phyloP scores from a whole-genome alignment of 2,797 vertebrate genomes.

The Pantherophis vulpinus region DNA sequence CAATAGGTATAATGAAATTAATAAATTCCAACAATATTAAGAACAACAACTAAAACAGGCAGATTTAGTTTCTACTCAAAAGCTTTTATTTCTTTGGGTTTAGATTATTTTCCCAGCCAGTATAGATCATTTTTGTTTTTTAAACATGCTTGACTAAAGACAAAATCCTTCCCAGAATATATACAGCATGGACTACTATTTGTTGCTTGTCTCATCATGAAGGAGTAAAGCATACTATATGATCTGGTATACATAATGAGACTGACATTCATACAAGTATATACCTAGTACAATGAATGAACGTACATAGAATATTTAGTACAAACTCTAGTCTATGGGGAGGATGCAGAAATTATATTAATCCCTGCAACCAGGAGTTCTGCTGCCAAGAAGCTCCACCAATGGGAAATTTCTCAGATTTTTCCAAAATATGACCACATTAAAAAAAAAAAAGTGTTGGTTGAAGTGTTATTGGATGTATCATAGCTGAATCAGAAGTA shows the following conservation, averaged over 20 bases:
- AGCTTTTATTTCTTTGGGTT: neutral
- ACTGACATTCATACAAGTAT: neutral
- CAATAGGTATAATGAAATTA: neutral
- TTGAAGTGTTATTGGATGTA: neutral
- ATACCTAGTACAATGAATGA: neutral
- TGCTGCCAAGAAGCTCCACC: neutral
- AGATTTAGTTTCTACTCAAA: neutral
- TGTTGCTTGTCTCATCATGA: neutral
- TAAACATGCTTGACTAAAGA: neutral
- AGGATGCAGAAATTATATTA: neutral
- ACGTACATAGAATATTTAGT: neutral
- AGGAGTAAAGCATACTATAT: neutral
- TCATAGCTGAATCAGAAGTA: neutral
- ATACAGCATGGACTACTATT: neutral
- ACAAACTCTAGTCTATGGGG: neutral
- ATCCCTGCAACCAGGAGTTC: neutral
- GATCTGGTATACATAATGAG: neutral
- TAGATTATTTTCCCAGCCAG: neutral
- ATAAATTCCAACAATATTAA: neutral
- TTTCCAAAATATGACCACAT: neutral
- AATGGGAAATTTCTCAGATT: neutral
- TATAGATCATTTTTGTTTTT: neutral
- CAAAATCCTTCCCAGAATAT: neutral
- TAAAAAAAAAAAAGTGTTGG: neutral
- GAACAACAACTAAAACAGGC: neutral